A percentile compares a stretch with the other conserved stretches of the same genome.
These are phyloP conservation scores for Hemiprocne comata DNA, from an alignment of 2,113 vertebrate species.

Conservation along the genomic window DNA sequence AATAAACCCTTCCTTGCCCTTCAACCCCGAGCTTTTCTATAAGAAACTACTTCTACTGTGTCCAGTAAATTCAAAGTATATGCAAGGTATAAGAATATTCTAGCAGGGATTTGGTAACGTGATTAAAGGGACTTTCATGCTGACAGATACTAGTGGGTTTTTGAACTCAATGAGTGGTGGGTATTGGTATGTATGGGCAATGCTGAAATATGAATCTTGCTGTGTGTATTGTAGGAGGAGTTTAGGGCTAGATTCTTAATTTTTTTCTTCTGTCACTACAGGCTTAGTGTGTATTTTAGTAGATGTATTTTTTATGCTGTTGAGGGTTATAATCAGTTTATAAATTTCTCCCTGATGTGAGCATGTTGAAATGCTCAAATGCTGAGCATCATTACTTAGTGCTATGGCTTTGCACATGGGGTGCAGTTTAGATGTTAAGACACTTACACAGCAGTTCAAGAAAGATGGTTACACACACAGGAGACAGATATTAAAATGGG, in stretches of 20 bases:
- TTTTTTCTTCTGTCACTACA: background rate
- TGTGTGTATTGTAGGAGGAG: background rate
- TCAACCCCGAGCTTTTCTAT: constrained; percentile 6
- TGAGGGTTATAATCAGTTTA: background rate
- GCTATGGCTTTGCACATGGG: background rate
- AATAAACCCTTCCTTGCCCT: background rate
- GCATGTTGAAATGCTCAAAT: background rate
- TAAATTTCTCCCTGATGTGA: background rate
- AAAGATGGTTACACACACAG: background rate
- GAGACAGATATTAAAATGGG: background rate
- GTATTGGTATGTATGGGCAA: background rate
- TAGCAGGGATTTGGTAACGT: background rate
- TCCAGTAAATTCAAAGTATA: constrained; percentile 5
- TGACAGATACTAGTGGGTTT: background rate
- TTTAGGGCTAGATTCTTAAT: background rate
- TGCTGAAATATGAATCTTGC: background rate
- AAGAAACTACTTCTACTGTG: background rate
- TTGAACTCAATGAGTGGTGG: background rate
- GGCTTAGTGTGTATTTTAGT: background rate
- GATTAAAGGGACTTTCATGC: background rate
- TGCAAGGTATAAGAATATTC: background rate
- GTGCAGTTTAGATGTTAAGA: background rate
- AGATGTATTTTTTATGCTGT: background rate
- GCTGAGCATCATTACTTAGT: background rate
- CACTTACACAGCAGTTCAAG: background rate